Evolutionary conservation across 1,140 invertebrate genomes (phyloP).

Genomic region (Zaprionus gabonicus): DNA sequence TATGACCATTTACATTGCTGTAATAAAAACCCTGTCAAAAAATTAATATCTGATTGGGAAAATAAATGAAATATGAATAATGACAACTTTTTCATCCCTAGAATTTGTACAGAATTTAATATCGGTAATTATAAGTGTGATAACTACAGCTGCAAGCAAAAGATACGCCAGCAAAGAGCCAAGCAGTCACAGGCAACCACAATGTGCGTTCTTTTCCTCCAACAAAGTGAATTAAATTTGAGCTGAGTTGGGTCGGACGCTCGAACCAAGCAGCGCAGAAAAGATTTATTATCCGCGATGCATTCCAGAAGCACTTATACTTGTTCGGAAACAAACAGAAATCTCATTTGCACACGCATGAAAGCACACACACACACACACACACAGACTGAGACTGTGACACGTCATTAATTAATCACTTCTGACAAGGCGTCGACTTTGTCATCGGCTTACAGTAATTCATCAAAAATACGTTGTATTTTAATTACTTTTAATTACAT

Average conservation of each 20-base stretch:
- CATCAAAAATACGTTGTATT: slow-evolving; percentile 51
- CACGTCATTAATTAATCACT: slow-evolving; percentile 62
- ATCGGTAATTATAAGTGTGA: neutral
- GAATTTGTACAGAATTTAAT: neutral
- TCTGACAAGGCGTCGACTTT: slow-evolving; percentile 48
- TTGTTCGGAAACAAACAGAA: slow-evolving; percentile 23
- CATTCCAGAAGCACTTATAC: slow-evolving; percentile 1
- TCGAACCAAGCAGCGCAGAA: neutral
- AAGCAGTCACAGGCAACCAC: neutral
- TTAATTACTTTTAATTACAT: slow-evolving; percentile 73
- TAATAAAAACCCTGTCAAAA: too few species aligned
- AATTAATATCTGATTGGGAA: neutral
- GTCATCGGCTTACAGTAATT: slow-evolving; percentile 46
- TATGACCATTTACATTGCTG: neutral
- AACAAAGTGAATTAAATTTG: neutral
- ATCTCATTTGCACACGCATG: neutral
- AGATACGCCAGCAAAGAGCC: neutral
- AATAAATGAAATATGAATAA: neutral
- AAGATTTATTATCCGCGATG: slow-evolving; percentile 16
- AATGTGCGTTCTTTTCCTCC: neutral
- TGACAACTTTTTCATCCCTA: too few species aligned
- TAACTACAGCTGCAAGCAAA: neutral
- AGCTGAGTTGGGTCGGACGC: neutral
- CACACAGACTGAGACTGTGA: neutral
- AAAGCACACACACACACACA: neutral